A percentile compares a stretch with the other conserved stretches of the same genome.
phyloP scores from a whole-genome alignment of 2,797 vertebrate species.

The Myotis planiceps region DNA sequence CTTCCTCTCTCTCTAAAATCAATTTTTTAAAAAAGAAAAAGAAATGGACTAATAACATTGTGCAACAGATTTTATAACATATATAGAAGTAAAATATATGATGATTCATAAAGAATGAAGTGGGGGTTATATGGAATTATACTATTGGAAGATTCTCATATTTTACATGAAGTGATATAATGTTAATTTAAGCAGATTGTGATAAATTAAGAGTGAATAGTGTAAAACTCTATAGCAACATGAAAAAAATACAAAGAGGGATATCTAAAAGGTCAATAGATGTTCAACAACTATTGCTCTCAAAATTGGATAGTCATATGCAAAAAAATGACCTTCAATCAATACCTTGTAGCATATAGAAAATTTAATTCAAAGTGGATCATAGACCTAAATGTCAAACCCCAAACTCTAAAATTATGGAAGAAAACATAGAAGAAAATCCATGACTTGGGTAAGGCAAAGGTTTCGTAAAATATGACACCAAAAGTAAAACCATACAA shows the following conservation, averaged over 20 bases:
- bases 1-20: neutral
- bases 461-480: neutral
- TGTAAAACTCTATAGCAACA: neutral
- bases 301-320: neutral
- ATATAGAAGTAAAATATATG: neutral
- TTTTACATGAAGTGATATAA: neutral
- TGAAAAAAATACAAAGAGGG: neutral
- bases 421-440: neutral
- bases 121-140: neutral
- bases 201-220: neutral
- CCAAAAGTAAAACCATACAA: neutral
- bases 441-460: neutral
- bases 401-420: neutral
- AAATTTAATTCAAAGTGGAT: neutral
- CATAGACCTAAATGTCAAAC: neutral
- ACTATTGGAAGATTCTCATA: neutral
- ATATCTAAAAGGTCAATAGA: neutral
- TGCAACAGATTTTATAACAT: neutral
- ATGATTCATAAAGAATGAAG: neutral
- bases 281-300: neutral
- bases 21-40: neutral
- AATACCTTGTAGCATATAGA: neutral
- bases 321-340: neutral
- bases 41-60: neutral
- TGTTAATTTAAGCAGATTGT: slow-evolving; percentile 4